A percentile compares a stretch with the other conserved stretches of the same genome.
Evolutionary conservation across 30 jellyfish, hydroid and myxozoan species (phyloP).

Genomic region (Mastigias papua): DNA sequence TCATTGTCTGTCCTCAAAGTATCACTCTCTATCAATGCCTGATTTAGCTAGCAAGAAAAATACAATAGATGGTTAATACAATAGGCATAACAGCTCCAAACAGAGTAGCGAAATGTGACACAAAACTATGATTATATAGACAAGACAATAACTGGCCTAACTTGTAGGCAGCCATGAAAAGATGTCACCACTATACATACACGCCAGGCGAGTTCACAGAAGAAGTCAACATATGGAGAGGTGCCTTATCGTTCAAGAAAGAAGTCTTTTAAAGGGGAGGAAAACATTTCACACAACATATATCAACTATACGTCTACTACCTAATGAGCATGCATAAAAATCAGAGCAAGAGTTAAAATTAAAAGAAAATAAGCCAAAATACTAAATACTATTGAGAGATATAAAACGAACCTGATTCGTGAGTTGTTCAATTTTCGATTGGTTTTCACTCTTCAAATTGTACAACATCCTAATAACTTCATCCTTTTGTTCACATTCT

Average conservation of each 20-base stretch:
- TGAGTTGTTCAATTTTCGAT: slow-evolving; percentile 19
- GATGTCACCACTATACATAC: too few species aligned
- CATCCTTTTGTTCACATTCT: slow-evolving; percentile 39
- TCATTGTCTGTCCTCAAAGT: neutral
- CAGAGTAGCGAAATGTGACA: too few species aligned
- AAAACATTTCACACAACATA: neutral
- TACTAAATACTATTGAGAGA: neutral
- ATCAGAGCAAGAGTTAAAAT: too few species aligned
- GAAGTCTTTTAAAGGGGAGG: neutral
- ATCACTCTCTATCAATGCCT: neutral
- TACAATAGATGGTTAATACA: too few species aligned
- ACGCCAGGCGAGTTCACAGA: too few species aligned
- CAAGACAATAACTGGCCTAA: too few species aligned
- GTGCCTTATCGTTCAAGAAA: neutral
- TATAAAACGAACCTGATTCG: slow-evolving; percentile 13
- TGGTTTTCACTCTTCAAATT: slow-evolving; percentile 15
- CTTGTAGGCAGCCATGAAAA: too few species aligned
- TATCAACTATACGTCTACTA: too few species aligned
- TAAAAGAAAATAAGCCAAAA: too few species aligned
- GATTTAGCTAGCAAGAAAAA: neutral
- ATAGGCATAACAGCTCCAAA: too few species aligned
- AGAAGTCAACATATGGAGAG: too few species aligned
- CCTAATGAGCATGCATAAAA: too few species aligned
- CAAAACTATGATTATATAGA: neutral
- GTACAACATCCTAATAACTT: slow-evolving; percentile 18